Conservation (phyloP, 2,888 invertebrate genomes). For the Lithophane ornitopus region DNA sequence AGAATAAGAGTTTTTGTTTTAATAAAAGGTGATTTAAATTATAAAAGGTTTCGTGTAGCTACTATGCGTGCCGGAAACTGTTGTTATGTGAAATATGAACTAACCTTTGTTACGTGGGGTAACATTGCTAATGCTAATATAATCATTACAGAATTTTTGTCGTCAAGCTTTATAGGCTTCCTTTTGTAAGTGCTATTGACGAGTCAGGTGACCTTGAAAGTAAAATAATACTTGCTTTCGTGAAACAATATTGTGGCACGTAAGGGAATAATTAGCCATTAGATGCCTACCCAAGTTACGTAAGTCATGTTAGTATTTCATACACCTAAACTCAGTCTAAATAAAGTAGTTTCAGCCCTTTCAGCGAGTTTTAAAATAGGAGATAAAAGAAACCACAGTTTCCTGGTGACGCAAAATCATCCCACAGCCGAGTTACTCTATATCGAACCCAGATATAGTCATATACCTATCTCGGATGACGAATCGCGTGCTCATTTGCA, state of each 20-base stretch:
- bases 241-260: slow-evolving; percentile 22
- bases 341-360: not conserved
- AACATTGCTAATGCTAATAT: slow-evolving; percentile 34
- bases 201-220: slow-evolving; percentile 39
- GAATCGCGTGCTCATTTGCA: slow-evolving; percentile 41
- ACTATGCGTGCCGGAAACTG: slow-evolving; percentile 54
- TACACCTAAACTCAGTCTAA: too few relatives aligned
- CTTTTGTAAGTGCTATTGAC: slow-evolving; percentile 13
- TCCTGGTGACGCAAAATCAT: slow-evolving; percentile 31
- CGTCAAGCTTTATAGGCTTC: slow-evolving; percentile 27
- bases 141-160: slow-evolving; percentile 43
- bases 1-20: slow-evolving; percentile 12
- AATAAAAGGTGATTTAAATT: slow-evolving; percentile 17
- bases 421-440: slow-evolving; percentile 30
- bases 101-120: slow-evolving; percentile 52
- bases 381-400: slow-evolving; percentile 9
- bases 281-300: not conserved
- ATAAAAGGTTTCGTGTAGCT: slow-evolving; percentile 34
- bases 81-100: slow-evolving; percentile 57
- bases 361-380: not conserved
- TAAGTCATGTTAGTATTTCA: not conserved
- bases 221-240: not conserved
- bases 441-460: slow-evolving; percentile 19
- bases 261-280: slow-evolving; percentile 9
- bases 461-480: slow-evolving; percentile 25